Evolutionary conservation across 2,113 vertebrate genomes (phyloP).

Genomic region (Scortum barcoo): DNA sequence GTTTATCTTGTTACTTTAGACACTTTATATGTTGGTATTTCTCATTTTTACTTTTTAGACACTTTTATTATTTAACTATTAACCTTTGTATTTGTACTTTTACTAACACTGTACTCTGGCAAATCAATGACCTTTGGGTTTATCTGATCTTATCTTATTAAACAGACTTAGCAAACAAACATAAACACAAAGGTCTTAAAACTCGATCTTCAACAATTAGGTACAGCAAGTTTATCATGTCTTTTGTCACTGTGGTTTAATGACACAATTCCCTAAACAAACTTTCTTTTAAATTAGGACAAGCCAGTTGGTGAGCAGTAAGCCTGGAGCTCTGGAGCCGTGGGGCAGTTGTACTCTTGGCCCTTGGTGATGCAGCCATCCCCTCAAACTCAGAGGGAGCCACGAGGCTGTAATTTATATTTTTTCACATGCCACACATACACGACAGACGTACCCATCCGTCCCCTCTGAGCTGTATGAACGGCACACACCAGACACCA

Average conservation of each 20-base stretch:
- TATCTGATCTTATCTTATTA: background rate
- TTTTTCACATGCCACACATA: conserved; percentile 19
- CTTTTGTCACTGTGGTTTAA: background rate
- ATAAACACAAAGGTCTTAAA: background rate
- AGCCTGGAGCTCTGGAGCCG: background rate
- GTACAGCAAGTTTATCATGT: background rate
- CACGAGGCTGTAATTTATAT: conserved; percentile 25
- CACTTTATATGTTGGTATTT: no score
- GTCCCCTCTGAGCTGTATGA: conserved; percentile 13
- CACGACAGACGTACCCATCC: background rate
- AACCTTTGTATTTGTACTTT: no score
- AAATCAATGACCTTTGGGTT: no score
- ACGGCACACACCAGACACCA: conserved; percentile 17
- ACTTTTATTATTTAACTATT: no score
- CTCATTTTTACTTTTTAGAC: no score
- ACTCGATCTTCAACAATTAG: background rate
- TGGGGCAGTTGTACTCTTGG: background rate
- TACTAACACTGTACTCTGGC: no score
- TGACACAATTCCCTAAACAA: background rate
- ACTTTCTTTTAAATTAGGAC: background rate
- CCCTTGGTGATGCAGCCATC: background rate
- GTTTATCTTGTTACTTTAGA: no score
- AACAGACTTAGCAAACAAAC: no score
- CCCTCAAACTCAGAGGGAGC: conserved; percentile 13
- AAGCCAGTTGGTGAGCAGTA: background rate